Conservation (phyloP, 1,140 invertebrate genomes). For the Drosophila obscura region DNA sequence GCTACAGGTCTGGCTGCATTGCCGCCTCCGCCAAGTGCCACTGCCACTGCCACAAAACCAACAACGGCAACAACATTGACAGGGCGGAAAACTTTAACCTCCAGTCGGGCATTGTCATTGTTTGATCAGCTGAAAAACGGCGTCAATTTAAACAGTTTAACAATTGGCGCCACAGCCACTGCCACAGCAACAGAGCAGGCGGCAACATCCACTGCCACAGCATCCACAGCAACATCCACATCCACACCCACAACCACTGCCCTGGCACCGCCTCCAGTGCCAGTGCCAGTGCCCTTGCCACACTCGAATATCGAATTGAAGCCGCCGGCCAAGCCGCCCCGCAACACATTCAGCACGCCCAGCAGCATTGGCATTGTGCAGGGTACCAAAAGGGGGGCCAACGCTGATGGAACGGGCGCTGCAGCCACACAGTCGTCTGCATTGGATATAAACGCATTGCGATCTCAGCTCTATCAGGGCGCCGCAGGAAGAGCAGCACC, state of each 20-base stretch:
- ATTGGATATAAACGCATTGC: constrained; percentile 72
- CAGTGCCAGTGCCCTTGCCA: not conserved
- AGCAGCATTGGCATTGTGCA: constrained; percentile 66
- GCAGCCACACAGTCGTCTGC: constrained; percentile 23
- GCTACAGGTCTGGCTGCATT: no score
- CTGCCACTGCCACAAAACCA: constrained; percentile 6
- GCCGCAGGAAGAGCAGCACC: constrained; percentile 32
- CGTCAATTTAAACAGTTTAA: constrained; percentile 71
- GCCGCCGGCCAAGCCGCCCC: constrained; percentile 51
- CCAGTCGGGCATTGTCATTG: constrained; percentile 67
- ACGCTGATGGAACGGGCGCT: not conserved
- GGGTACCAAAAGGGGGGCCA: constrained; percentile 57
- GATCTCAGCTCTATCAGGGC: constrained; percentile 75
- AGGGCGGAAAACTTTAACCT: constrained; percentile 53
- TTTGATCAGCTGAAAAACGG: constrained; percentile 83
- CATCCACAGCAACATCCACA: constrained; percentile 1
- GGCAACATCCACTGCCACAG: constrained; percentile 1
- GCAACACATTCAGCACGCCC: constrained; percentile 52
- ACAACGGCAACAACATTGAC: constrained; percentile 18
- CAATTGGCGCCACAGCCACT: constrained; percentile 55
- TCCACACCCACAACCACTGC: constrained; percentile 44
- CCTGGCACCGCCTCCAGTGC: constrained; percentile 1
- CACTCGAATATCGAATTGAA: constrained; percentile 60
- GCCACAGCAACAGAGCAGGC: constrained; percentile 19
- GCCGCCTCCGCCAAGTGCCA: not conserved